Evolutionary conservation across 1,140 invertebrate genomes (phyloP).

Genomic region (Delia radicum): DNA sequence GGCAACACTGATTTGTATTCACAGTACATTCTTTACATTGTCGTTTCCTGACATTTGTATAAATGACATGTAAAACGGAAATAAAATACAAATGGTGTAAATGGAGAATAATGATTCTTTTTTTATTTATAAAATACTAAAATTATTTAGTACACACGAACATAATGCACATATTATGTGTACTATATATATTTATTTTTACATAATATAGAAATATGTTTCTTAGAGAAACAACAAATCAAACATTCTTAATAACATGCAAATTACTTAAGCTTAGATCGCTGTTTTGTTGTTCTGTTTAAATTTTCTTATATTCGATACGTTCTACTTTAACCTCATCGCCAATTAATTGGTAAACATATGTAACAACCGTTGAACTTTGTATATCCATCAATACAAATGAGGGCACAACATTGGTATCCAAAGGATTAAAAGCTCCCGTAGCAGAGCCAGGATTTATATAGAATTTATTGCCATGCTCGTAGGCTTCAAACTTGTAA

Average conservation of each 20-base stretch:
- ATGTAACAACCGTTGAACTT: constrained; percentile 94
- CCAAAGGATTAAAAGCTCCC: constrained; percentile 92
- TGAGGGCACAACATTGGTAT: constrained; percentile 90
- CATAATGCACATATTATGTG: no score
- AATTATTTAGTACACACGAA: neutral
- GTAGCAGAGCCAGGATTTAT: constrained; percentile 99
- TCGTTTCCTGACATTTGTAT: no score
- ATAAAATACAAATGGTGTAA: no score
- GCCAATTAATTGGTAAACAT: constrained; percentile 95
- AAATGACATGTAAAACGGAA: no score
- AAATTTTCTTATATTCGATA: constrained; percentile 92
- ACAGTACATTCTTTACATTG: no score
- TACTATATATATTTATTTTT: neutral
- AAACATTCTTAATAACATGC: neutral
- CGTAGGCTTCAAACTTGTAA: constrained; percentile 97
- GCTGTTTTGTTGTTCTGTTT: constrained; percentile 22
- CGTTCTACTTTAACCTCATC: constrained; percentile 99
- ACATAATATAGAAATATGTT: neutral
- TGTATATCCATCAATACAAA: constrained; percentile 99
- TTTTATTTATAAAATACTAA: neutral
- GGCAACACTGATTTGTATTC: no score
- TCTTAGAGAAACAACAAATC: neutral
- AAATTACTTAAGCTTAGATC: neutral
- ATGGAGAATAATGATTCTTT: no score
- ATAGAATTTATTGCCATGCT: constrained; percentile 98